Evolutionary conservation across 2,888 invertebrate genomes (phyloP), one percentile per base, ranked within the genome.

Genomic region (Timema cristinae): DNA sequence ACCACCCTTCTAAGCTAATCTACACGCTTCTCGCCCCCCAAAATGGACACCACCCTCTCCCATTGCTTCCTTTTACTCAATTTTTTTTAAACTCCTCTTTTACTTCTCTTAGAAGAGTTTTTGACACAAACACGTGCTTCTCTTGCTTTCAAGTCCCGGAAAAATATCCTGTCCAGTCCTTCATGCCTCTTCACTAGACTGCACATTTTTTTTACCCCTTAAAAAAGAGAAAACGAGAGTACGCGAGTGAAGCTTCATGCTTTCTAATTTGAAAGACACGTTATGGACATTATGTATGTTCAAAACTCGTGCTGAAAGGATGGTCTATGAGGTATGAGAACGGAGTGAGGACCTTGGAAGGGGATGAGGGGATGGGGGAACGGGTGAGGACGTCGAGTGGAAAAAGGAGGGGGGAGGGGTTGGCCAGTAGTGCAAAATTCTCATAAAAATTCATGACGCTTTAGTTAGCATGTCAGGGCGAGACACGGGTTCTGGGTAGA

Each of bases 241-340:
- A 63, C 32, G 63, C 16, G 47, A 8, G 56, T 11, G 63, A 32
- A 32, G 32, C 32, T 1, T 32, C 32, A 32, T 13, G 63, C 32
- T 63, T 48, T 48, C 63, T 63, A 63, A 63, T 63, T 63, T 63
- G 63, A 63, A 63, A 63, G 63, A 63, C 63, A 63, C 63, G 63
- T 63, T 32, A 63, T 48, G 63, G 63, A 63, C 63, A 47, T 63
- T 15, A 48, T 13, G 63, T 48, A 15, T 48, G 16, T 63, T 47
- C 63, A 13, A 16, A 15, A 11, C 47, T 9, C 15, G 8, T 32
- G 32, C 63, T 6, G 9, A 16, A 10, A 7, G 63, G 32, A 48
- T 47, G 32, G 63, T 9, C 32, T 10, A 48, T 8, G 63, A 63
- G 63, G 32, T 32, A 13, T 32, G 16, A 63, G 7, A 16, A 48